Base-by-base conservation (phyloP, 2,113 vertebrate species). In the Centropristis striata region DNA sequence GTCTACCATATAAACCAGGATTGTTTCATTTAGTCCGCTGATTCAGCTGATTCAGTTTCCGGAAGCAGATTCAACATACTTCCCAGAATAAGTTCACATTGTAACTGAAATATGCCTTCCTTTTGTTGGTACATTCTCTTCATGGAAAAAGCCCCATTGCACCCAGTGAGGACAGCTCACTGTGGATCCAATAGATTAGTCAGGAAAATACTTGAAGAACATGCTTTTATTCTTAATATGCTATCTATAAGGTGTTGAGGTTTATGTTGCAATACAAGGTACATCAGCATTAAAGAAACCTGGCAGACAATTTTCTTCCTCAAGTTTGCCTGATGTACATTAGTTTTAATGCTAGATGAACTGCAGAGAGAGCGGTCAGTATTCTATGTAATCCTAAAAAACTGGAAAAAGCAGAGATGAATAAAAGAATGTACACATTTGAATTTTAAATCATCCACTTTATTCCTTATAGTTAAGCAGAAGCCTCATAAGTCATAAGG, bases 381-480 rank as follows among this genome's bases (percentile, higher is more conserved):
- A 44, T n/a, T 11, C 1, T 49, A 41, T 41, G 15, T 12, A 8
- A 63, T 14, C 7, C 9, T 14, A 44, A 51, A 32, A 32, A 5
- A 2, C 28, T 32, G 20, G 32, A 8, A 32, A 54, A 32, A 36
- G 23, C 27, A 54, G 20, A 55, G 27, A 71, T 46, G n/a, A 72
- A 80, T 15, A 42, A 61, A 36, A 46, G 18, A 32, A 54, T 0
- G 2, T 9, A 49, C 11, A 57, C 16, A 21, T 51, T 76, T 44
- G 32, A 61, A 61, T 54, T 4, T 23, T 36, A 54, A 0, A 53
- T 25, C 53, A 18, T 2, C 42, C 18, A 18, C 23, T 85, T 84
- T 81, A 85, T 65, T 73, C 63, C 2, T 55, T 51, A 10, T 8
- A 55, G 4, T 28, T 32, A 27, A 21, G 42, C 12, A 63, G 16